phyloP scores from a whole-genome alignment of 1,140 invertebrate species.

The Arctopsyche grandis region DNA sequence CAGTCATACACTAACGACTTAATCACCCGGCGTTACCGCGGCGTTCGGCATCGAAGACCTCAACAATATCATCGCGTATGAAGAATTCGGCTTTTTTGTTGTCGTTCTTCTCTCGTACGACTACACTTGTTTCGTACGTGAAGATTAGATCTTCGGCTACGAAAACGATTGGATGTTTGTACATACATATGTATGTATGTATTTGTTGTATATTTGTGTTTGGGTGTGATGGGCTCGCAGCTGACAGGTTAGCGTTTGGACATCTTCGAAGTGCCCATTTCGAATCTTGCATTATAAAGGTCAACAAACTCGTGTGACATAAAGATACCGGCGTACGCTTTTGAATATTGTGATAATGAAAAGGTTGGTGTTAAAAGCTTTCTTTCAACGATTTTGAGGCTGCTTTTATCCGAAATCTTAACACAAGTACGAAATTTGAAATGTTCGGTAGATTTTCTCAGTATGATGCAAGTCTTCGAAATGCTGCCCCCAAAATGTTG shows the following conservation, averaged over 20 bases:
- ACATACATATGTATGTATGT: neutral
- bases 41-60: neutral
- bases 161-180: neutral
- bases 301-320: neutral
- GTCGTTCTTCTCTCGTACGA: neutral
- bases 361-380: no score
- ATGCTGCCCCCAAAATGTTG: no score
- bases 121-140: conserved; percentile 9
- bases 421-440: no score
- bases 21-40: neutral
- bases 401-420: no score
- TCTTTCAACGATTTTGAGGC: no score
- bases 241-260: conserved; percentile 3
- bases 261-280: neutral
- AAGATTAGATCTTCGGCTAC: conserved; percentile 28
- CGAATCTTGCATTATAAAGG: neutral
- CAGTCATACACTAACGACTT: neutral
- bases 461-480: no score
- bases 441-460: no score
- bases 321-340: no score
- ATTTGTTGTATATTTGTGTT: no score
- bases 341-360: no score
- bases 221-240: neutral
- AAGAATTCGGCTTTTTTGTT: neutral
- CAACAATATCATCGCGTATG: conserved; percentile 4